A percentile compares a stretch with the other conserved stretches of the same genome.
Evolutionary conservation across 2,797 vertebrate species (phyloP).

Genomic region (Orestias chungarensis): DNA sequence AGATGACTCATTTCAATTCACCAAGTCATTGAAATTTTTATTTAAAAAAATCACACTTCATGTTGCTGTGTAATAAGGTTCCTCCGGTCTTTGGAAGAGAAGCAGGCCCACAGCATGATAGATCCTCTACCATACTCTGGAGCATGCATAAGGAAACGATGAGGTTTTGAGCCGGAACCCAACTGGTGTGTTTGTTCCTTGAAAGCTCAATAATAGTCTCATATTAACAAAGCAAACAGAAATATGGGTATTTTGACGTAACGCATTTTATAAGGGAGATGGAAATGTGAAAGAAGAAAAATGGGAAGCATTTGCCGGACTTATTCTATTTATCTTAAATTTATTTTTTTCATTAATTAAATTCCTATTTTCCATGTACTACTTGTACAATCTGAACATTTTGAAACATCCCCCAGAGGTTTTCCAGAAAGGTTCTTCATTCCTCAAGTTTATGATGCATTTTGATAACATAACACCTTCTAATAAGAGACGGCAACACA

Average conservation of each 20-base stretch:
- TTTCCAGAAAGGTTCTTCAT: background rate
- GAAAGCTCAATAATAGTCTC: background rate
- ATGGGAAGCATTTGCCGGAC: no score
- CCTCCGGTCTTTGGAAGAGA: no score
- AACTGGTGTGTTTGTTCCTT: background rate
- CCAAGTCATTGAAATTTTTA: no score
- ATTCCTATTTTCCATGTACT: background rate
- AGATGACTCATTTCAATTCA: no score
- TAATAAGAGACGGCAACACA: conserved; percentile 25
- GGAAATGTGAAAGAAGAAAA: no score
- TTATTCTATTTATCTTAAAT: no score
- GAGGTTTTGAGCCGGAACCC: no score
- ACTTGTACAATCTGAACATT: background rate
- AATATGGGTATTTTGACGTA: no score
- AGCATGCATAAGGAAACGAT: background rate
- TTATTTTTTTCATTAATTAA: background rate
- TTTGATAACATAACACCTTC: conserved; percentile 18
- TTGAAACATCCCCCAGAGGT: background rate
- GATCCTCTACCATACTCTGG: background rate
- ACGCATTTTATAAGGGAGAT: no score
- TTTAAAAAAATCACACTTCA: no score
- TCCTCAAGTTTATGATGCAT: conserved; percentile 13
- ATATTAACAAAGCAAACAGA: background rate
- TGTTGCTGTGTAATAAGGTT: no score
- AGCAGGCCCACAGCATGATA: no score